phyloP scores from a whole-genome alignment of 92 coral and sea anemone species.

The Plumapathes pennacea region DNA sequence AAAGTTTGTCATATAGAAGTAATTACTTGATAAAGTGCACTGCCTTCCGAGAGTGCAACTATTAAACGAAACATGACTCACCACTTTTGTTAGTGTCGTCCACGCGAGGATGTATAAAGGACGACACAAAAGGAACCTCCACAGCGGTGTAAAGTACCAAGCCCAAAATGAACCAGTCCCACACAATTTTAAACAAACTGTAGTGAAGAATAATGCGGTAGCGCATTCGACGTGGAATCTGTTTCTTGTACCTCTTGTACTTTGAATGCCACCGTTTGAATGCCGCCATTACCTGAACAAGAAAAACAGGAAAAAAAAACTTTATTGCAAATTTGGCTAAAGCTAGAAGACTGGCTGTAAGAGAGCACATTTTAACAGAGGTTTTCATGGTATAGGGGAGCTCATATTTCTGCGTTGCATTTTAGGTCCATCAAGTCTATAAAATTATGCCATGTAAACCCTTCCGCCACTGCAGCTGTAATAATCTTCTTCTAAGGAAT shows the following conservation, averaged over 20 bases:
- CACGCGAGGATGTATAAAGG: conserved; percentile 66
- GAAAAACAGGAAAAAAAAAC: neutral
- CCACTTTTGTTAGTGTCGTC: conserved; percentile 28
- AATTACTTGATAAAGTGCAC: no score
- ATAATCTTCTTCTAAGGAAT: no score
- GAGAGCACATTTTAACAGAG: neutral
- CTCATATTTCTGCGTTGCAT: no score
- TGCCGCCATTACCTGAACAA: conserved; percentile 84
- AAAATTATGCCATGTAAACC: no score
- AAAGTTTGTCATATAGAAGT: no score
- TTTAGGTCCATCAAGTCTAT: no score
- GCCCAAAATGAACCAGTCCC: conserved; percentile 94
- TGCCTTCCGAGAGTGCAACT: no score
- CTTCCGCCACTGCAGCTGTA: no score
- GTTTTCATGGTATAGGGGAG: no score
- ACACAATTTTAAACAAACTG: conserved; percentile 87
- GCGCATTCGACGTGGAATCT: conserved; percentile 88
- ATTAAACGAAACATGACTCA: no score
- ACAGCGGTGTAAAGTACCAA: conserved; percentile 94
- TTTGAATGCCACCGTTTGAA: conserved; percentile 94
- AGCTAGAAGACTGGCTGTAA: neutral
- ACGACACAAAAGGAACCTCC: conserved; percentile 91
- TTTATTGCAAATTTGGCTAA: neutral
- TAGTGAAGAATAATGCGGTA: conserved; percentile 93
- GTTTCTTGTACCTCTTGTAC: conserved; percentile 80